These are phyloP conservation scores for Lasioglossum vierecki DNA, from an alignment of 2,888 invertebrate genomes.

Conservation along the genomic window DNA sequence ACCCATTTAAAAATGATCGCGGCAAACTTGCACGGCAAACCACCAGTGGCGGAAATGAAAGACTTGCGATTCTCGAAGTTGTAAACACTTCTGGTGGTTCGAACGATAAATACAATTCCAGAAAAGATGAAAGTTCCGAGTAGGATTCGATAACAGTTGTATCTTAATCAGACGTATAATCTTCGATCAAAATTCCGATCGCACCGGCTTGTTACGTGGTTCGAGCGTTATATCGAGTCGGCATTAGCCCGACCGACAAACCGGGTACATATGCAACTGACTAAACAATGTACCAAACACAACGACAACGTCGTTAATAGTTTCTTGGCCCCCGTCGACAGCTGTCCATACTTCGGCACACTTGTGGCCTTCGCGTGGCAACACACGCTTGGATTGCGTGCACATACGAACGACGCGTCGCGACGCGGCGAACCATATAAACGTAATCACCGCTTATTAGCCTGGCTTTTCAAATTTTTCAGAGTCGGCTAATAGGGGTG, in stretches of 20 bases:
- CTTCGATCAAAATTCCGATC: constrained; percentile 30
- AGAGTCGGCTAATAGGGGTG: neutral
- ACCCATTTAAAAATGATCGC: neutral
- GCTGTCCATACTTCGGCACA: constrained; percentile 76
- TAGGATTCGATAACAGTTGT: constrained; percentile 2
- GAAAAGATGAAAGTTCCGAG: neutral
- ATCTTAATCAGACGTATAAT: neutral
- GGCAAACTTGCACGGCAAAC: neutral
- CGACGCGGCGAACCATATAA: constrained; percentile 1
- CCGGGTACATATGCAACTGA: constrained; percentile 66
- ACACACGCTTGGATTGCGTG: constrained; percentile 35
- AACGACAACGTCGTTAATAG: constrained; percentile 64
- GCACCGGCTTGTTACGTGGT: constrained; percentile 7
- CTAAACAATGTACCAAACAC: constrained; percentile 61
- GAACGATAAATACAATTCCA: neutral
- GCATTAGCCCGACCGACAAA: constrained; percentile 16
- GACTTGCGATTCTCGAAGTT: neutral
- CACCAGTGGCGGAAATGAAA: neutral
- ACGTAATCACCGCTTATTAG: constrained; percentile 20
- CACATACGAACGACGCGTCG: neutral
- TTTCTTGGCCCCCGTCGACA: constrained; percentile 66
- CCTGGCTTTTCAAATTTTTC: neutral
- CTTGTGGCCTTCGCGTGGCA: constrained; percentile 75
- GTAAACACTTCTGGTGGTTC: neutral
- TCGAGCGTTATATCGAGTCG: constrained; percentile 21